These are phyloP conservation scores for Percopsis omiscomaycus DNA, from an alignment of 2,797 vertebrate species.

Conservation along the genomic window DNA sequence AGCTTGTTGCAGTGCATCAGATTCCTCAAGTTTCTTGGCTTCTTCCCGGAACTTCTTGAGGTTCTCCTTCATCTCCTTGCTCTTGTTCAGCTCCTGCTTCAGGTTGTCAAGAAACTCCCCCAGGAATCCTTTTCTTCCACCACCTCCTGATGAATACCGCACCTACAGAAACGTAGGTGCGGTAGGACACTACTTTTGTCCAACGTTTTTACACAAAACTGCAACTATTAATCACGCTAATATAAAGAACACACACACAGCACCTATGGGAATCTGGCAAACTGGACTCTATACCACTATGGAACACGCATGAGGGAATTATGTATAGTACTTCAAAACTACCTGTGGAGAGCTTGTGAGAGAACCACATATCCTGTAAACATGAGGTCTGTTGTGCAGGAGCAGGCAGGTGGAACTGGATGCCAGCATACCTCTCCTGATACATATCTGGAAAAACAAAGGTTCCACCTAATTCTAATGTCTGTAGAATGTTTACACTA, in stretches of 20 bases:
- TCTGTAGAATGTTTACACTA: not conserved
- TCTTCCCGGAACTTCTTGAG: slow-evolving; percentile 94
- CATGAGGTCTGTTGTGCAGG: slow-evolving; percentile 57
- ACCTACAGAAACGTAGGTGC: slow-evolving; percentile 42
- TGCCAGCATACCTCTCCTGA: slow-evolving; percentile 68
- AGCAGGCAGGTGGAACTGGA: slow-evolving; percentile 69
- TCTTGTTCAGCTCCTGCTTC: slow-evolving; percentile 92
- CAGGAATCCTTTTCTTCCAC: slow-evolving; percentile 88
- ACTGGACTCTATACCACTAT: not conserved
- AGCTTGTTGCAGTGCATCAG: slow-evolving; percentile 89
- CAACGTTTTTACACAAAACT: not conserved
- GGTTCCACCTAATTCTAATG: not conserved
- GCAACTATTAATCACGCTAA: too few relatives aligned
- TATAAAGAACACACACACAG: not conserved
- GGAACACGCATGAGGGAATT: not conserved
- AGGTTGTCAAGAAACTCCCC: slow-evolving; percentile 90
- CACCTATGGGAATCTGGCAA: not conserved
- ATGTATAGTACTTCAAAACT: not conserved
- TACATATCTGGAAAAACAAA: slow-evolving; percentile 63
- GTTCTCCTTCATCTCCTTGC: slow-evolving; percentile 97
- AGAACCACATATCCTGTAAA: slow-evolving; percentile 64
- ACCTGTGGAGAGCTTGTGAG: slow-evolving; percentile 68
- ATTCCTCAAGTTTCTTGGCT: slow-evolving; percentile 93
- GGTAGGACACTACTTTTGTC: too few relatives aligned
- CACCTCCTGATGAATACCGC: slow-evolving; percentile 68